Conservation (phyloP, 2,113 vertebrate species). For the Lamprotornis superbus region DNA sequence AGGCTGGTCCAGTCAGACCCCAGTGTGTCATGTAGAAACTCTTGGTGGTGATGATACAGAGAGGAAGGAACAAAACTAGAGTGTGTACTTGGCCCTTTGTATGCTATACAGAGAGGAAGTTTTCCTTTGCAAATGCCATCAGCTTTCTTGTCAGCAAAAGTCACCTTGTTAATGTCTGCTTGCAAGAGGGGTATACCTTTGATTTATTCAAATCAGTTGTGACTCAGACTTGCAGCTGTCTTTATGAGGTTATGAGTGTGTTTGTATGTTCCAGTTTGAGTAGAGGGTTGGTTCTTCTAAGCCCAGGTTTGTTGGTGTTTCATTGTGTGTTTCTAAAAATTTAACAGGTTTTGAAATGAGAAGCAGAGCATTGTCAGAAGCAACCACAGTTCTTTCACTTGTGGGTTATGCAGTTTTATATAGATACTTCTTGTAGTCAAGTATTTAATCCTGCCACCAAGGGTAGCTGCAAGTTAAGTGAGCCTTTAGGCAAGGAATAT, state of each 20-base stretch:
- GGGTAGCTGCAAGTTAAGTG: not conserved
- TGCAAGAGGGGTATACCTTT: not conserved
- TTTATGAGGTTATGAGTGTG: not conserved
- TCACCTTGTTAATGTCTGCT: not conserved
- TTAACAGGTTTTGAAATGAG: not conserved
- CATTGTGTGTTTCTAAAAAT: not conserved
- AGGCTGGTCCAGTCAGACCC: not conserved
- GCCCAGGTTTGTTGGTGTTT: not conserved
- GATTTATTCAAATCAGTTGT: not conserved
- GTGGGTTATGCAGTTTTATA: not conserved
- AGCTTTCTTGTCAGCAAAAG: not conserved
- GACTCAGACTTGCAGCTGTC: not conserved
- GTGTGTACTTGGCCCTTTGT: not conserved
- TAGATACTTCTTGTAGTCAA: not conserved
- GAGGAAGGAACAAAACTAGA: not conserved
- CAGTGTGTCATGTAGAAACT: rapidly evolving
- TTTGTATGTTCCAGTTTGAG: not conserved
- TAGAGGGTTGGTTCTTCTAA: not conserved
- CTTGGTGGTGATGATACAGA: not conserved
- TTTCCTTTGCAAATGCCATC: not conserved
- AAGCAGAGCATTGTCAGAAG: not conserved
- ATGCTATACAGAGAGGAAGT: not conserved
- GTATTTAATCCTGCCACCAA: not conserved
- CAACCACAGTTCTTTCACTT: not conserved
- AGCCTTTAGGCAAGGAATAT: not conserved